Base-by-base conservation (phyloP, 2,888 invertebrate genomes). In the Eristalinus aeneus region DNA sequence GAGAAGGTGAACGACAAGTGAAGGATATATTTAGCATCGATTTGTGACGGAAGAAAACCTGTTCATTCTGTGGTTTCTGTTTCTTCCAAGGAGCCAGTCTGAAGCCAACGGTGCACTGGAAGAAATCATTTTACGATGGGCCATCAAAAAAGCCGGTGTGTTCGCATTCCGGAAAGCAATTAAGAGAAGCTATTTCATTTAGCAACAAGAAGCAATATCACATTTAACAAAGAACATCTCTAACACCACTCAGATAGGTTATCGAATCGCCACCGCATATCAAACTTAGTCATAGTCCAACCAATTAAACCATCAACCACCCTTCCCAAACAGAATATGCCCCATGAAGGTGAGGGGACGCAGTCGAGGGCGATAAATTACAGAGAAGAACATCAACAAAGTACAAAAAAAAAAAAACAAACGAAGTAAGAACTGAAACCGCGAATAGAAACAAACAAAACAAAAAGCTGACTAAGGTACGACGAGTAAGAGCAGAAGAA, bases 401-500 rank as follows among this genome's bases (percentile, higher is more conserved):
- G 11, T 8, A 36, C 11, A 6, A 12, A 65, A 65, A 65, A 22
- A 36, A 65, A 9, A 20, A 11, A 56, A 64, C 20, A 20, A 65
- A 27, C 20, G 53, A 71, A 56, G n/a, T n/a, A 61, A 22, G 65
- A 64, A 46, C 34, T 9, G 11, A 60, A 53, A 46, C 0, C 46
- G 9, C 12, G 23, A 68, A 68, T 58, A 60, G 63, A 78, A 73
- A 67, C 71, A 54, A 73, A 67, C 75, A 23, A 58, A 58, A 79
- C 64, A 60, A 65, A 27, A 56, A 65, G 39, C 31, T 56, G 65
- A 64, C 16, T 58, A 12, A 58, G 11, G 56, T 46, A 20, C 34
- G n/a, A 27, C 27, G 27, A 27, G 27, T 27, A 56, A 63, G 77
- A 68, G 12, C 16, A 32, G 58, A 53, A 75, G 64, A 72, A 64